A percentile compares a stretch with the other conserved stretches of the same genome.
Evolutionary conservation across 2,113 vertebrate species (phyloP).

Genomic region (Psittacula cyanocephala): DNA sequence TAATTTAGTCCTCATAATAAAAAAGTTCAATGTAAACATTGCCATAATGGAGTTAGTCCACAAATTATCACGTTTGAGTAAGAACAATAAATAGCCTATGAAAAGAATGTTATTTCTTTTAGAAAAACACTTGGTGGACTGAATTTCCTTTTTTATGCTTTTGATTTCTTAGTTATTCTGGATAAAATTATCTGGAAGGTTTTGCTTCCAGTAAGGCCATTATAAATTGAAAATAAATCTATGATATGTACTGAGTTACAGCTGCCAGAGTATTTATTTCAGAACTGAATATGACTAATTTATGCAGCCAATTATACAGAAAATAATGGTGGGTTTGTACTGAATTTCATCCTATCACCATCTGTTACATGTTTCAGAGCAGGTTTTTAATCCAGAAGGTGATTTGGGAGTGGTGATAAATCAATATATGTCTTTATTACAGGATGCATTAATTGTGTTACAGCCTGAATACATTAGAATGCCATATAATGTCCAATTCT

Average conservation of each 20-base stretch:
- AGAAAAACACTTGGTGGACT: neutral
- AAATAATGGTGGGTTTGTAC: neutral
- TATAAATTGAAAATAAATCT: neutral
- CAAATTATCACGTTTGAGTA: neutral
- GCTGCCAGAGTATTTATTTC: neutral
- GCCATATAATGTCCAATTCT: neutral
- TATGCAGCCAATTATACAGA: neutral
- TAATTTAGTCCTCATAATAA: neutral
- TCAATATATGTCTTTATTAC: neutral
- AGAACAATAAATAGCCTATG: neutral
- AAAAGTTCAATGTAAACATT: neutral
- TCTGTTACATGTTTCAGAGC: slow-evolving; percentile 1
- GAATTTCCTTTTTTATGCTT: neutral
- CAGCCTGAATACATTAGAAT: neutral
- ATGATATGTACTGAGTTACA: neutral
- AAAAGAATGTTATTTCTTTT: neutral
- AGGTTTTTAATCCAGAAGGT: slow-evolving; percentile 28
- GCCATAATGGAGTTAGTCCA: neutral
- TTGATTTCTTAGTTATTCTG: neutral
- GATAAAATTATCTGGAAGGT: neutral
- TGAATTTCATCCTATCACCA: neutral
- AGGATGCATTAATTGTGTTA: neutral
- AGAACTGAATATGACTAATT: neutral
- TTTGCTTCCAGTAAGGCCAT: neutral
- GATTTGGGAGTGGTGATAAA: neutral